phyloP scores from a whole-genome alignment of 2,113 vertebrate species.

The Bolborhynchus lineola region DNA sequence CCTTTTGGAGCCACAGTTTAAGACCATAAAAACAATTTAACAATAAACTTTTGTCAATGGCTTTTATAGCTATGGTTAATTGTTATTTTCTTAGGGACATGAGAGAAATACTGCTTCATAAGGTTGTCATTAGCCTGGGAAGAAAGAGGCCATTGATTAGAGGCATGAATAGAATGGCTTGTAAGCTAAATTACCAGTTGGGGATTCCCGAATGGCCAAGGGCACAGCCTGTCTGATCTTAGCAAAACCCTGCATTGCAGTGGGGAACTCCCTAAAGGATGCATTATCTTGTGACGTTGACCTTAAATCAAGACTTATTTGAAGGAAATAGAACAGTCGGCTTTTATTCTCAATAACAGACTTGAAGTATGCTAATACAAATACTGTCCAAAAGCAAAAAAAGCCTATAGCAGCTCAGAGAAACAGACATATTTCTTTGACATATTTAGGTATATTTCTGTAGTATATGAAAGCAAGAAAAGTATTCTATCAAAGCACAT shows the following conservation, averaged over 20 bases:
- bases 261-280: not conserved
- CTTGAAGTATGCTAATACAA: not conserved
- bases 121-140: conserved; percentile 13
- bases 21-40: conserved; percentile 8
- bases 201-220: not conserved
- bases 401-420: not conserved
- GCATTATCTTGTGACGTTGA: not conserved
- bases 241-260: conserved; percentile 35
- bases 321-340: not conserved
- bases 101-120: conserved; percentile 48
- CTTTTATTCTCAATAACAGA: not conserved
- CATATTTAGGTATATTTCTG: not conserved
- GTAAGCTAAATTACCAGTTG: conserved; percentile 22
- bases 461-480: not conserved
- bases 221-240: conserved; percentile 5
- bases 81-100: not conserved
- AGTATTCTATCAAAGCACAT: not conserved
- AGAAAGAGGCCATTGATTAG: conserved; percentile 24
- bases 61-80: conserved; percentile 12
- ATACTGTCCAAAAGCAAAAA: not conserved
- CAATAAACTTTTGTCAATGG: conserved; percentile 2
- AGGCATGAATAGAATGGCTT: conserved; percentile 43
- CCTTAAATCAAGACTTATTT: conserved; percentile 6
- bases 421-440: not conserved
- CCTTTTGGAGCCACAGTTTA: conserved; percentile 1